A percentile compares a stretch with the other conserved stretches of the same genome.
Evolutionary conservation across 2,113 vertebrate genomes (phyloP).

Genomic region (Peromyscus polionotus): DNA sequence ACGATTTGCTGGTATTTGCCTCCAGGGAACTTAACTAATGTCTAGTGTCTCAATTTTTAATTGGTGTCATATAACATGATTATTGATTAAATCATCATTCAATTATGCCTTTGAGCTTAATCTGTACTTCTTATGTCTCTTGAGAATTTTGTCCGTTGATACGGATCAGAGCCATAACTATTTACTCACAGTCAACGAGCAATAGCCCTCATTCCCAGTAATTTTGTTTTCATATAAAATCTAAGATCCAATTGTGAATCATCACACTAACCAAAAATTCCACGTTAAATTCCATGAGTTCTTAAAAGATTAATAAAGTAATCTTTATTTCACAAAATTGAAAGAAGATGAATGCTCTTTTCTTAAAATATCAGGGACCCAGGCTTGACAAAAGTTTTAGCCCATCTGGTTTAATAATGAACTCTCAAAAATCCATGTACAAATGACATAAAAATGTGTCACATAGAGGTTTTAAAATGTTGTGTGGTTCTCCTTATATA

Average conservation of each 20-base stretch:
- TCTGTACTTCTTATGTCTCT: not conserved
- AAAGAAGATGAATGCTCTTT: not conserved
- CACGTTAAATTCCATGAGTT: not conserved
- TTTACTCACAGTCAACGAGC: not conserved
- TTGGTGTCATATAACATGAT: not conserved
- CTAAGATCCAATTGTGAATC: not conserved
- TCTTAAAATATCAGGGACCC: not conserved
- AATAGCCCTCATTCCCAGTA: not conserved
- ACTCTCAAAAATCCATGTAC: not conserved
- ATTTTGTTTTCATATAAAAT: not conserved
- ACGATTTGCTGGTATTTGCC: not conserved
- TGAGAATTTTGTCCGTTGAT: not conserved
- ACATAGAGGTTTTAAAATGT: not conserved
- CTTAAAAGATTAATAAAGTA: not conserved
- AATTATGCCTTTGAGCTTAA: not conserved
- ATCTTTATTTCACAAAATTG: not conserved
- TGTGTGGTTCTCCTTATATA: not conserved
- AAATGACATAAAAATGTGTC: not conserved
- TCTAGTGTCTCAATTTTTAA: not conserved
- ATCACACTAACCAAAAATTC: not conserved
- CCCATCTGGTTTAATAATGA: not conserved
- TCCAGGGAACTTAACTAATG: not conserved
- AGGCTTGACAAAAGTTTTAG: not conserved
- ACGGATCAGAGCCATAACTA: not conserved
- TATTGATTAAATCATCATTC: not conserved